Evolutionary conservation across 2,797 vertebrate genomes (phyloP).

Genomic region (Sebastes minor): DNA sequence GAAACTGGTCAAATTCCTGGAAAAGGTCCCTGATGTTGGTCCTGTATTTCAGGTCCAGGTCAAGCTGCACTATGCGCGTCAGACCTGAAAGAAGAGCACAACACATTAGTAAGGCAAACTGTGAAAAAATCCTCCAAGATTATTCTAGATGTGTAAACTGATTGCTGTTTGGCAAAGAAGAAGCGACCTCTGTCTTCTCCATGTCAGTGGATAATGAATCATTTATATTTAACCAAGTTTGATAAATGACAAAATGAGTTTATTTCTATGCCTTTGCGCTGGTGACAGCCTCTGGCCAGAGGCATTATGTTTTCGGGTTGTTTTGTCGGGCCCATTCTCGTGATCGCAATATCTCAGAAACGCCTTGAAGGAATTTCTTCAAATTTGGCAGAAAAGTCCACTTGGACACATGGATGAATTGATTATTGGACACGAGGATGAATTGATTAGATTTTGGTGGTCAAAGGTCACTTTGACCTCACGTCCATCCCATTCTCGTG

Average conservation of each 20-base stretch:
- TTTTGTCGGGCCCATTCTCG: no score
- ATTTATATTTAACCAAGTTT: not conserved
- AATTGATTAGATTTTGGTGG: no score
- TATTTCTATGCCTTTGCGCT: not conserved
- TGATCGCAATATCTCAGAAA: no score
- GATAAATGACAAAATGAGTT: not conserved
- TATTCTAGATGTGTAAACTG: not conserved
- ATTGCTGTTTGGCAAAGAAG: not conserved
- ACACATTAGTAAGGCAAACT: not conserved
- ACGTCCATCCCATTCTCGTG: no score
- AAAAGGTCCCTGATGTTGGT: conserved; percentile 95
- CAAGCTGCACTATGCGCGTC: conserved; percentile 90
- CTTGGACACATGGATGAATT: no score
- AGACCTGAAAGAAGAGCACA: conserved; percentile 81
- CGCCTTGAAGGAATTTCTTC: no score
- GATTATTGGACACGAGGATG: no score
- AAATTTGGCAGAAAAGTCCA: no score
- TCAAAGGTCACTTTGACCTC: no score
- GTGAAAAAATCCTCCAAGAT: not conserved
- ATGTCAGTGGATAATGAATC: not conserved
- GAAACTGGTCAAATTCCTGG: conserved; percentile 91
- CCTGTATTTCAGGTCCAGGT: conserved; percentile 93
- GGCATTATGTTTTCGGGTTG: no score
- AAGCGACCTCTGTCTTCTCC: not conserved
- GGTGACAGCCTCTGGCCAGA: no score